Conservation (phyloP, 2,797 vertebrate genomes). For the Sebastes aleutianus region DNA sequence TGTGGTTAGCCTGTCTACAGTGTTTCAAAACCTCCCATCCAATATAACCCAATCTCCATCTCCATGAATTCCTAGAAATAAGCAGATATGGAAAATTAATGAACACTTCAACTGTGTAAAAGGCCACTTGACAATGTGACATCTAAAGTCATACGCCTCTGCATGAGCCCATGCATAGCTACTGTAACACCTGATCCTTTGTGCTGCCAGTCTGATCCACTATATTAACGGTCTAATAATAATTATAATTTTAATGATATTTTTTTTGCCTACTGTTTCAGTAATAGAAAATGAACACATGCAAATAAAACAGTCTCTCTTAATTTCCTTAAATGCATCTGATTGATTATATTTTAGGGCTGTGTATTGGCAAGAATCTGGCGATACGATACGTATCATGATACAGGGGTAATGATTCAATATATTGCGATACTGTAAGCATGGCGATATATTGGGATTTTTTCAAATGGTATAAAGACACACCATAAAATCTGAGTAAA, state of each 20-base stretch:
- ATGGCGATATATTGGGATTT: too few relatives aligned
- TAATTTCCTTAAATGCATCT: background rate
- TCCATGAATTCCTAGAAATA: background rate
- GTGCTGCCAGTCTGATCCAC: background rate
- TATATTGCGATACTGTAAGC: too few relatives aligned
- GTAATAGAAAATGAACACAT: background rate
- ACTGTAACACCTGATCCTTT: constrained; percentile 5
- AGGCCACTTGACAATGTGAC: constrained; percentile 24
- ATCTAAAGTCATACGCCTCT: constrained; percentile 16
- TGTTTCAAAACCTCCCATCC: background rate
- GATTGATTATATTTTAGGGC: too few relatives aligned
- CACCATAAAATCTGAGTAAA: too few relatives aligned
- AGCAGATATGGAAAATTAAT: background rate
- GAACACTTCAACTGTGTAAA: constrained; percentile 10
- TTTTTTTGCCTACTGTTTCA: background rate
- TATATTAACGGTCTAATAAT: background rate
- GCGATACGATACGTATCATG: too few relatives aligned
- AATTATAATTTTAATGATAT: too few relatives aligned
- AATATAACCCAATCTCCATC: constrained; percentile 24
- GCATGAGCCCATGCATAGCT: background rate
- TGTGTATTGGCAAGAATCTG: too few relatives aligned
- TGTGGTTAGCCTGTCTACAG: background rate
- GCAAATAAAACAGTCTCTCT: background rate
- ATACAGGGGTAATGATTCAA: too few relatives aligned
- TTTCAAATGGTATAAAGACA: too few relatives aligned